phyloP scores from a whole-genome alignment of 2,888 invertebrate species.

The Tinea semifulvella region DNA sequence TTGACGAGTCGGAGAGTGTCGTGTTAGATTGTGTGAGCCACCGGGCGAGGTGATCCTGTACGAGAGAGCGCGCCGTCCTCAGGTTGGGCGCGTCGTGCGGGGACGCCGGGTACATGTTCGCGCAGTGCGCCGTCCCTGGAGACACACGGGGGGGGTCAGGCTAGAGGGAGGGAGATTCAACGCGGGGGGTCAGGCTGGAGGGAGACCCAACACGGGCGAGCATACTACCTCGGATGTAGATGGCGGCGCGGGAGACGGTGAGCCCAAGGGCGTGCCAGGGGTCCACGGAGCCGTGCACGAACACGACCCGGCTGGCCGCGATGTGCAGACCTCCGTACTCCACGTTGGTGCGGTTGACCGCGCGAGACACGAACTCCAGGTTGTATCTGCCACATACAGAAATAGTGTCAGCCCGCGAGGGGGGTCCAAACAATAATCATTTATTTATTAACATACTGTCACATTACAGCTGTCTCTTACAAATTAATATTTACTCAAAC shows the following conservation, averaged over 20 bases:
- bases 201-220: too few relatives aligned
- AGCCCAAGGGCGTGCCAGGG: slow-evolving; percentile 88
- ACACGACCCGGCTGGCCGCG: slow-evolving; percentile 77
- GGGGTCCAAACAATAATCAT: too few relatives aligned
- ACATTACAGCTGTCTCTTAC: too few relatives aligned
- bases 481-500: too few relatives aligned
- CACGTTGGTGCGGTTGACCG: slow-evolving; percentile 77
- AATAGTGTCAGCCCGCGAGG: too few relatives aligned
- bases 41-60: too few relatives aligned
- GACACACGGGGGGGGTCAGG: slow-evolving; percentile 14
- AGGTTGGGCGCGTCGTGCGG: slow-evolving; percentile 73
- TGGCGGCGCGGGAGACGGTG: slow-evolving; percentile 70
- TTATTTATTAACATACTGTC: too few relatives aligned
- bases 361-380: slow-evolving; percentile 65
- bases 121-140: slow-evolving; percentile 93
- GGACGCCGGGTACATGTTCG: slow-evolving; percentile 87
- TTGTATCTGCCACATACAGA: too few relatives aligned
- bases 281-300: slow-evolving; percentile 89
- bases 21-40: too few relatives aligned
- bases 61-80: slow-evolving; percentile 71
- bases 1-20: too few relatives aligned
- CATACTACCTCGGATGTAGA: slow-evolving; percentile 72
- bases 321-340: slow-evolving; percentile 81
- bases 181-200: too few relatives aligned
- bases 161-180: too few relatives aligned